Conservation (phyloP, 2,797 vertebrate genomes). For the Cetoscarus ocellatus region DNA sequence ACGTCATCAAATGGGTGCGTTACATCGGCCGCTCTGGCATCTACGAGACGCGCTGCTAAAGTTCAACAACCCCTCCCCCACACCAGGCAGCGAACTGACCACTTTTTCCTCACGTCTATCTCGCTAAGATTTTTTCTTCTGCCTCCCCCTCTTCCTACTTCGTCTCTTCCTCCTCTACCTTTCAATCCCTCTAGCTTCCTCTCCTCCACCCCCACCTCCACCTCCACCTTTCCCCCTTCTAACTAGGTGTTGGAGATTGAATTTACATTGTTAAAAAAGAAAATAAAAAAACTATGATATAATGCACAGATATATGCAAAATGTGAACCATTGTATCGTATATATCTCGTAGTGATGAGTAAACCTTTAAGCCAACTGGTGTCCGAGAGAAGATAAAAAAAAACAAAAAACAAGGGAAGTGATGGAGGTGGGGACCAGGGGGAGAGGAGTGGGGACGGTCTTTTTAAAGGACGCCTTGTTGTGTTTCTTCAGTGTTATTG, state of each 20-base stretch:
- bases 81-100: slow-evolving; percentile 65
- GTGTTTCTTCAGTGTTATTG: slow-evolving; percentile 69
- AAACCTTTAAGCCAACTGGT: slow-evolving; percentile 74
- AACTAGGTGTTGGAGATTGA: slow-evolving; percentile 79
- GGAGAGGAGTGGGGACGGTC: slow-evolving; percentile 48
- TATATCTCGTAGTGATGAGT: slow-evolving; percentile 83
- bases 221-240: slow-evolving; percentile 51
- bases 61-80: slow-evolving; percentile 19
- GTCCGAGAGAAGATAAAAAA: slow-evolving; percentile 62
- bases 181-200: slow-evolving; percentile 58
- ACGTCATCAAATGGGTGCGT: slow-evolving; percentile 99
- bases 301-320: slow-evolving; percentile 85
- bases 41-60: slow-evolving; percentile 98
- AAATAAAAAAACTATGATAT: slow-evolving; percentile 73
- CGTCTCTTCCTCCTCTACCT: slow-evolving; percentile 39
- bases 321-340: slow-evolving; percentile 83
- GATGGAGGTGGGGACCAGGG: slow-evolving; percentile 61
- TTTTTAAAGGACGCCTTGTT: slow-evolving; percentile 27
- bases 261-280: slow-evolving; percentile 67
- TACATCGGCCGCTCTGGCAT: slow-evolving; percentile 99
- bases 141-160: slow-evolving; percentile 33
- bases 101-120: slow-evolving; percentile 59
- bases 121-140: slow-evolving; percentile 58
- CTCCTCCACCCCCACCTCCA: slow-evolving; percentile 39
- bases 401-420: slow-evolving; percentile 45